Evolutionary conservation across 35 echinoderm and acorn worm species (phyloP).

Genomic region (Apostichopus parvimensis): DNA sequence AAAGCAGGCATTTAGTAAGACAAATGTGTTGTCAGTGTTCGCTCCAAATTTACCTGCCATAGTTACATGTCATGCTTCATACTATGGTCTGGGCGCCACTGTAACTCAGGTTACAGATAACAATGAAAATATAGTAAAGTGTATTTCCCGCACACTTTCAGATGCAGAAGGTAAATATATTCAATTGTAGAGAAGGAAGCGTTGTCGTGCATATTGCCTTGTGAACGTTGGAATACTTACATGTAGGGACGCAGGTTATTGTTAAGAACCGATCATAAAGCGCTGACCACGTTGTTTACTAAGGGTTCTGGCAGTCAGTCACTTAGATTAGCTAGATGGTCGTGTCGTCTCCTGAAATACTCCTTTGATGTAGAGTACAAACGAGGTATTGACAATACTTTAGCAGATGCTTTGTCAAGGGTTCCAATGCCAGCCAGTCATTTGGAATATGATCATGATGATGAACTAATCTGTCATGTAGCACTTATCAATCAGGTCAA

Average conservation of each 20-base stretch:
- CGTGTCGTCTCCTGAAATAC: constrained; percentile 21
- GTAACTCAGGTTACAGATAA: constrained; percentile 49
- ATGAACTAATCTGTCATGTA: constrained; percentile 37
- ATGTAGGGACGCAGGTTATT: constrained; percentile 62
- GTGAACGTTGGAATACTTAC: constrained; percentile 63
- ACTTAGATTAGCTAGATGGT: constrained; percentile 63
- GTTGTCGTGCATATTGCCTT: constrained; percentile 58
- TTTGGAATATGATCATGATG: not conserved
- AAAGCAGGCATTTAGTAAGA: not conserved
- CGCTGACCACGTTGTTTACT: not conserved
- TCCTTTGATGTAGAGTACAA: constrained; percentile 54
- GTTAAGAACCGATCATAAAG: not conserved
- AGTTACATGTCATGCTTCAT: constrained; percentile 65
- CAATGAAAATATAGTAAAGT: constrained; percentile 45
- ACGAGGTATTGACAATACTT: constrained; percentile 20
- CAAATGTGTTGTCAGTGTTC: constrained; percentile 21
- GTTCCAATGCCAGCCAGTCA: not conserved
- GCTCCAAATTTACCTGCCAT: constrained; percentile 37
- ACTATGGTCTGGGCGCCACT: constrained; percentile 54
- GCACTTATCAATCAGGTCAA: not conserved
- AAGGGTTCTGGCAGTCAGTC: constrained; percentile 55
- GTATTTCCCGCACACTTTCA: constrained; percentile 55
- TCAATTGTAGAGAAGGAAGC: constrained; percentile 57
- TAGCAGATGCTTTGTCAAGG: constrained; percentile 57
- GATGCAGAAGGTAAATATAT: constrained; percentile 55